Evolutionary conservation across 1,140 invertebrate species (phyloP), one percentile per base, ranked within the genome.

Genomic region (Drosophila eugracilis): DNA sequence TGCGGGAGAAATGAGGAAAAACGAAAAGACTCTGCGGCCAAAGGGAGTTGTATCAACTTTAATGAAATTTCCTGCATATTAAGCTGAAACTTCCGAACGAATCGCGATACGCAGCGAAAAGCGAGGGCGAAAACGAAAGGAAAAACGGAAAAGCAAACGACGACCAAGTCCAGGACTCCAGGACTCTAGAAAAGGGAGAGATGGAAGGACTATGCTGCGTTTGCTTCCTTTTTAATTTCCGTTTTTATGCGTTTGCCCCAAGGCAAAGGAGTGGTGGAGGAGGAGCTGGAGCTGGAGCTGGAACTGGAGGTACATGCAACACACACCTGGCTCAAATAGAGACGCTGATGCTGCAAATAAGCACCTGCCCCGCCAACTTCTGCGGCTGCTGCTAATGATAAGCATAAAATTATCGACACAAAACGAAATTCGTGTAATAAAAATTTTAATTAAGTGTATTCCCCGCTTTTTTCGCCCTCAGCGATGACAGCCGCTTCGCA

Each of bases 371-470:
- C 12, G 3, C 17, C 22, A 14, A 12, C 32, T 47, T 17, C 52
- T 42, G 37, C 44, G 28, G 32, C 71, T 72, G 26, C 48, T 37
- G 44, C 42, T 63, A 74, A 86, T 88, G 83, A 86, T 86, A 88
- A 86, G 81, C 78, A 88, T 78, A 86, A 86, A 81, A 86, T 86
- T 88, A 86, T 86, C 78, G 81, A 83, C 83, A 86, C 81, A 71
- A 86, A 81, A 71, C 75, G 50, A 78, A 78, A 80, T 85, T 74
- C 70, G 55, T 71, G 81, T 77, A 86, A 77, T 81, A 88, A 88
- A 88, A 63, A 62, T 52, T 57, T 65, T 48, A 52, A 62, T 52
- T 71, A 62, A 69, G 37, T 70, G 42, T 55, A 45, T 70, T 36
- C 49, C 39, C 50, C 14, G 42, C 12, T 49, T 44, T 42, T 34